A percentile compares a stretch with the other conserved stretches of the same genome.
phyloP scores from a whole-genome alignment of 2,797 vertebrate species.

The Takifugu rubripes region DNA sequence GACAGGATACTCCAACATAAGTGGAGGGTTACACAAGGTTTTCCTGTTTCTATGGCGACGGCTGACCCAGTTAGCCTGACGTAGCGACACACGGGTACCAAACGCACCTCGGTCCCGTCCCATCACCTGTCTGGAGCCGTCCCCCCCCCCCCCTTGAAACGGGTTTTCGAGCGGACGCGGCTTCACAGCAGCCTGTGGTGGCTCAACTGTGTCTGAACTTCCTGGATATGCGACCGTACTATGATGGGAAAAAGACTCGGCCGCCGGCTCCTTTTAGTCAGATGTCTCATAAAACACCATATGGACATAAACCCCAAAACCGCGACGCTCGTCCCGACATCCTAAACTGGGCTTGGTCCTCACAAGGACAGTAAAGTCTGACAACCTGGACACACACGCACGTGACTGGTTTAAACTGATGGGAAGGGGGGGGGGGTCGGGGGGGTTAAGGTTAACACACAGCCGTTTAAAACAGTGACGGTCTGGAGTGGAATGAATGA shows the following conservation, averaged over 20 bases:
- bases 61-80: constrained; percentile 38
- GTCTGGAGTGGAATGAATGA: not conserved
- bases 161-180: no score
- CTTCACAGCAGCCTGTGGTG: no score
- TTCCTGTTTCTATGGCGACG: constrained; percentile 51
- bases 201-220: no score
- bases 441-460: constrained; percentile 29
- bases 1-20: constrained; percentile 41
- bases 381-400: not conserved
- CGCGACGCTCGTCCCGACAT: no score
- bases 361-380: not conserved
- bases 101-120: not conserved
- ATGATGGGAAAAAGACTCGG: no score
- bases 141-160: no score
- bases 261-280: no score
- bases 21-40: constrained; percentile 61
- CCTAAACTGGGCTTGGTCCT: not conserved
- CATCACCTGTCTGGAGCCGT: no score
- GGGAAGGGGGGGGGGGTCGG: constrained; percentile 50
- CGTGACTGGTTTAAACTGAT: constrained; percentile 44
- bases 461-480: constrained; percentile 19
- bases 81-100: constrained; percentile 16
- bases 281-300: no score
- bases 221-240: no score
- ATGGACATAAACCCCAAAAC: no score